Percentiles rank a stretch among this genome's conserved stretches.
Conservation (phyloP, 1,140 invertebrate genomes). For the Trachymyrmex cornetzi region DNA sequence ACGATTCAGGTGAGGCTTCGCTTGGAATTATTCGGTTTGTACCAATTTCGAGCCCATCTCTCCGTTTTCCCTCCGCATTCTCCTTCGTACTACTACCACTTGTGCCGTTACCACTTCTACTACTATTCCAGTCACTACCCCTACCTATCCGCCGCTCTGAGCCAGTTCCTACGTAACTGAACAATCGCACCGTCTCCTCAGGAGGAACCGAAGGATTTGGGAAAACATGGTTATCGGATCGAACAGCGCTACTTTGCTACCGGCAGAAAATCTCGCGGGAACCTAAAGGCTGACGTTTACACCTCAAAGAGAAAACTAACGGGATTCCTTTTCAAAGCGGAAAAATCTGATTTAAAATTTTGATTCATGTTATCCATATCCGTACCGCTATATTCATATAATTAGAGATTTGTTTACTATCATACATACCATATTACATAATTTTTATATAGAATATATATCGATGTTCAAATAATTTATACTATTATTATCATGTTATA, state of each 20-base stretch:
- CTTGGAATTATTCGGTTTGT: conserved; percentile 76
- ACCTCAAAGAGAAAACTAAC: conserved; percentile 46
- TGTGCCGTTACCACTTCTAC: conserved; percentile 26
- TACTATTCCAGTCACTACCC: conserved; percentile 20
- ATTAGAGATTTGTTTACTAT: not conserved
- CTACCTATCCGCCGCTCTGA: not conserved
- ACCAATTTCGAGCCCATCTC: conserved; percentile 78
- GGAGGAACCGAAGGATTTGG: conserved; percentile 58
- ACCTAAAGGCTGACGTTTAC: conserved; percentile 48
- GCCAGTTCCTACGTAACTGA: conserved; percentile 56
- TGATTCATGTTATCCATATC: not conserved
- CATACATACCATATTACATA: too few species aligned
- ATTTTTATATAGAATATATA: not conserved
- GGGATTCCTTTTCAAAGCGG: conserved; percentile 12
- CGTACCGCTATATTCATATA: not conserved
- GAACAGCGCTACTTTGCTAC: conserved; percentile 61
- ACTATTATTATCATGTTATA: not conserved
- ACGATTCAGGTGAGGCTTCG: conserved; percentile 68
- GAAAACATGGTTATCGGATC: conserved; percentile 70
- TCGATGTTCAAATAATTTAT: not conserved
- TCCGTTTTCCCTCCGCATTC: conserved; percentile 46
- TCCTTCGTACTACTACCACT: conserved; percentile 43
- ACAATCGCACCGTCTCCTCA: conserved; percentile 55
- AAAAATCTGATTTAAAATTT: conserved; percentile 39
- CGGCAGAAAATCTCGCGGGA: conserved; percentile 47